These are phyloP conservation scores for Cerceris rybyensis DNA, from an alignment of 2,888 invertebrate species.

Conservation along the genomic window DNA sequence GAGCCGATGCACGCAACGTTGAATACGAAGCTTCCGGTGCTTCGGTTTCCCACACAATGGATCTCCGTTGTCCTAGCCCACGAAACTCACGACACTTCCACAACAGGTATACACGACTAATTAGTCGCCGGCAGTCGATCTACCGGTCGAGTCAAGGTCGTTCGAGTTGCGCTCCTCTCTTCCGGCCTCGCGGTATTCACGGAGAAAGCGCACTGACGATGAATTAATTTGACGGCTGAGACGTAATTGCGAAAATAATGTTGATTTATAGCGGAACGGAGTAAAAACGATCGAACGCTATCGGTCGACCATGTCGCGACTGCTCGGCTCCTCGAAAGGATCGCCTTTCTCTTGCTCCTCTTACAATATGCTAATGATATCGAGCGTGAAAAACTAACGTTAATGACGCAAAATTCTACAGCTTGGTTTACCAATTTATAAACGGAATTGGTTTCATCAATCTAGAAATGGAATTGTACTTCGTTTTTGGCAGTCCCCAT, in stretches of 20 bases:
- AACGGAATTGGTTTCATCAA: conserved; percentile 19
- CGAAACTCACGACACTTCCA: conserved; percentile 1
- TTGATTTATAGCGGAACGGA: conserved; percentile 26
- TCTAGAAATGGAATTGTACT: neutral
- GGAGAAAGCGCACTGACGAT: conserved; percentile 41
- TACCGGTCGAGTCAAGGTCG: conserved; percentile 45
- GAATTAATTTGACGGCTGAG: conserved; percentile 44
- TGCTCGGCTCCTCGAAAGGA: neutral
- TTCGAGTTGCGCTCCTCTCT: conserved; percentile 18
- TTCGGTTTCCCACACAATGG: conserved; percentile 52
- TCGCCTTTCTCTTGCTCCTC: conserved; percentile 33
- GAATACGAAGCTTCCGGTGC: conserved; percentile 62
- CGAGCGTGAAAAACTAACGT: conserved; percentile 33
- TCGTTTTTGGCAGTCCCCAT: neutral
- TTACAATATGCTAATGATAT: conserved; percentile 35
- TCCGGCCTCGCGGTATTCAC: conserved; percentile 20
- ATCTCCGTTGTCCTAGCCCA: conserved; percentile 10
- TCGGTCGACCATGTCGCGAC: conserved; percentile 4
- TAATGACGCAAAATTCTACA: conserved; percentile 39
- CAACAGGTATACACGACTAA: conserved; percentile 5
- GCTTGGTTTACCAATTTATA: conserved; percentile 48
- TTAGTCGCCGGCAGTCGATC: conserved; percentile 8
- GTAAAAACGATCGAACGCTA: conserved; percentile 6
- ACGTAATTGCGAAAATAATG: conserved; percentile 43
- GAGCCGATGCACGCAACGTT: conserved; percentile 62